Percentiles rank a stretch among this genome's conserved stretches.
These are phyloP conservation scores for Sebastes minor DNA, from an alignment of 2,797 vertebrate genomes.

Conservation along the genomic window DNA sequence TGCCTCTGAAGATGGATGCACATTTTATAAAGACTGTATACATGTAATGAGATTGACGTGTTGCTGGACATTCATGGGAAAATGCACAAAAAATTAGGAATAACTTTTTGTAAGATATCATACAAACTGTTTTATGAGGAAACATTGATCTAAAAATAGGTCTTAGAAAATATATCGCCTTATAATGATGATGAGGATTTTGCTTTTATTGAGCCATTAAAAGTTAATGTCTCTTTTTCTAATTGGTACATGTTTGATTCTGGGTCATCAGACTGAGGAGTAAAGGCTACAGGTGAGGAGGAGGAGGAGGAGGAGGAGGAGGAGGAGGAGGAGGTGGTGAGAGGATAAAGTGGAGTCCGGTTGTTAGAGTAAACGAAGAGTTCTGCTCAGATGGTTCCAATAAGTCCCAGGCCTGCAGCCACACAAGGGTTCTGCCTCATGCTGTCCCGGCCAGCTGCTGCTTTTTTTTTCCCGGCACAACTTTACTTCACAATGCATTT, in stretches of 20 bases:
- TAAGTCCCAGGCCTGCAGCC: conserved; percentile 50
- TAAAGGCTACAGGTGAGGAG: conserved; percentile 12
- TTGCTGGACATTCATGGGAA: too few species aligned
- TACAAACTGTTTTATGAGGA: too few species aligned
- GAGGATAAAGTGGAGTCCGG: conserved; percentile 39
- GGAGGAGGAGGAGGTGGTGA: conserved; percentile 1
- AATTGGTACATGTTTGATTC: neutral
- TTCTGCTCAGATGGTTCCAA: conserved; percentile 69
- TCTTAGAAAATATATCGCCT: neutral
- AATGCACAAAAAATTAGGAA: too few species aligned
- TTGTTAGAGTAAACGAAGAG: conserved; percentile 47
- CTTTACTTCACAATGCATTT: conserved; percentile 29
- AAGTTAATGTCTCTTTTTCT: neutral
- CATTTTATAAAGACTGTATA: too few species aligned
- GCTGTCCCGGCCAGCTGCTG: conserved; percentile 52
- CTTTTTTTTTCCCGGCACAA: neutral
- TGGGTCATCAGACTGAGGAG: neutral
- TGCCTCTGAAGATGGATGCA: too few species aligned
- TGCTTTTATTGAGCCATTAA: neutral
- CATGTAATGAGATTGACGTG: too few species aligned
- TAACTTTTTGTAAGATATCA: too few species aligned
- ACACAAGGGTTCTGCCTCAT: conserved; percentile 58
- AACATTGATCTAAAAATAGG: neutral
- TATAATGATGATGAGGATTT: neutral
- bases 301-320: neutral